Evolutionary conservation across 2,797 vertebrate genomes (phyloP), one percentile per base, ranked within the genome.

Genomic region (Lacerta bilineata): DNA sequence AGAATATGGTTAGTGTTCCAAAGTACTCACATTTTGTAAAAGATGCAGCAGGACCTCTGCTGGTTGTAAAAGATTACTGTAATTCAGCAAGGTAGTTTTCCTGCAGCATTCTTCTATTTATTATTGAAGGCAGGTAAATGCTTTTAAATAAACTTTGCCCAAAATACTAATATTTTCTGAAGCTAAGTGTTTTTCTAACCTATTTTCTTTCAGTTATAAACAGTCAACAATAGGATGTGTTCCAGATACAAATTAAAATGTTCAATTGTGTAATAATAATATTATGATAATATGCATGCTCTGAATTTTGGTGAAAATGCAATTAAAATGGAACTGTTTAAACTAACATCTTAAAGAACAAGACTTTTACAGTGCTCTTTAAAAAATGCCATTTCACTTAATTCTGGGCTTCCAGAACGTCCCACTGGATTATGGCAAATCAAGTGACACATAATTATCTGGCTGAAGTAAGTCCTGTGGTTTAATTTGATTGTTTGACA

Each of bases 41-140:
- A 85, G 78, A 46, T 36, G 59, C 8, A 85, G 71, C 27, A 85
- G 59, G 88, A 85, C 88, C 83, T 85, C 88, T 89, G 77, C 69
- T 89, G 83, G 83, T 69, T 80, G 8, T 18, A 55, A 36, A 39
- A 74, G 6, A 36, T 81, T 50, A 89, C 2, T 85, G 83, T 27
- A 68, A 17, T 85, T 29, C 3, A 46, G 4, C 25, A 81, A 81
- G 17, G 43, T 27, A 85, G 50, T 75, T 81, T 75, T n/a, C 5
- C 33, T 59, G 61, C 41, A 25, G 41, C 20, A 55, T 55, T 55
- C 61, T 64, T 18, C 61, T 23, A 64, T 64, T 64, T 64, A 64
- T 23, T 64, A 64, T 8, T 64, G 61, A 64, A 64, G 20, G 61
- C 61, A n/a, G 9, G 43, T 71, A 83, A 69, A n/a, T n/a, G n/a